phyloP scores from a whole-genome alignment of 2,888 invertebrate genomes.

The Lasioglossum vierecki region DNA sequence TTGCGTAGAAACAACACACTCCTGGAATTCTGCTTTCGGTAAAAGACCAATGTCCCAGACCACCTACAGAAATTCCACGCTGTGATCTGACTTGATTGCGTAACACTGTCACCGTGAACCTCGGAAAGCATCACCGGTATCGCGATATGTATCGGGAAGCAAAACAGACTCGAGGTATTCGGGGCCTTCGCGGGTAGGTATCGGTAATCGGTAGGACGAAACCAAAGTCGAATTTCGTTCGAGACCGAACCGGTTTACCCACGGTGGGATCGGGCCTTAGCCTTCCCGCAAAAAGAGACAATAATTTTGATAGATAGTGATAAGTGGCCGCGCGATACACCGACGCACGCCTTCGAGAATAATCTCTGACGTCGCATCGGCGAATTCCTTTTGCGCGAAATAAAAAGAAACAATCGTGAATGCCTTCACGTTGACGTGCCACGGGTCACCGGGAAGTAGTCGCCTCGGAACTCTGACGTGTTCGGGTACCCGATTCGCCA shows the following conservation, averaged over 20 bases:
- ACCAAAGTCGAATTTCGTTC: constrained; percentile 15
- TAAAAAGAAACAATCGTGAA: neutral
- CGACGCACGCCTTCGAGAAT: constrained; percentile 18
- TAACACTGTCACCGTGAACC: neutral
- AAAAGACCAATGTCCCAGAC: constrained; percentile 1
- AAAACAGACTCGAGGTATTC: constrained; percentile 22
- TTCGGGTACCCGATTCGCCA: neutral
- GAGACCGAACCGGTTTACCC: constrained; percentile 54
- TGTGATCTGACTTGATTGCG: neutral
- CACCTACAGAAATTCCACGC: constrained; percentile 18
- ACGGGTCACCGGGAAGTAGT: neutral
- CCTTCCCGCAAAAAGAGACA: constrained; percentile 53
- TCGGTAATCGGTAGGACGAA: constrained; percentile 17
- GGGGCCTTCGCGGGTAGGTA: neutral
- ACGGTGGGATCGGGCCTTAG: constrained; percentile 55
- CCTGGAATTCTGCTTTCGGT: neutral
- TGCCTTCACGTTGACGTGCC: neutral
- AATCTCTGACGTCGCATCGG: constrained; percentile 34
- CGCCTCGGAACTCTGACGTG: neutral
- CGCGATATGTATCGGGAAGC: neutral
- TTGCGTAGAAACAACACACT: neutral
- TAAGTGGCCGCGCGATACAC: constrained; percentile 32
- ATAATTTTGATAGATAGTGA: constrained; percentile 41
- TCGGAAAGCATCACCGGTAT: neutral
- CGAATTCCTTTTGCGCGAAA: constrained; percentile 11